Evolutionary conservation across 2,797 vertebrate genomes (phyloP), one percentile per base, ranked within the genome.

Genomic region (Valencia hispanica): DNA sequence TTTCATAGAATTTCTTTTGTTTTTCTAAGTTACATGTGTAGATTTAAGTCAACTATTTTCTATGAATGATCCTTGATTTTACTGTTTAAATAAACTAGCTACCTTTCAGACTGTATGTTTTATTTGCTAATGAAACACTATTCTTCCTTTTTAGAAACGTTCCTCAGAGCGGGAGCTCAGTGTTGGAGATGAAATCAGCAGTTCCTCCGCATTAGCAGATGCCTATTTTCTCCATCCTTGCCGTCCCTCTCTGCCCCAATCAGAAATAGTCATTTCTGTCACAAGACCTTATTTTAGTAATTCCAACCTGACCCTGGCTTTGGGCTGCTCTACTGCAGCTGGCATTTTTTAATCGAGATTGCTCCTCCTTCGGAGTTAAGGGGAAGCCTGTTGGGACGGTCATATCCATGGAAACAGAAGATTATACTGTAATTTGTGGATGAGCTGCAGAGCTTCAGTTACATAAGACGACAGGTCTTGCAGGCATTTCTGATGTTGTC

Each of bases 361-460:
- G 70, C 77, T 88, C 84, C 88, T 91, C 80, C 80, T 85, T 83
- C 78, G 68, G 82, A 88, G 81, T 72, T 81, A 84, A 84, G 80
- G 82, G 78, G 81, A 87, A 86, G 88, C 76, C 89, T 75, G 47
- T 72, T 81, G 92, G 91, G 94, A 91, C 79, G 63, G 81, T 51
- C 30, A 88, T 94, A 88, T 91, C 93, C 91, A 94, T 93, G 65
- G 92, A 86, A 93, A 94, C 93, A 81, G 87, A 93, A 91, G 86
- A 93, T 92, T 90, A 92, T 90, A 32, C 51, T 61, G 72, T 79
- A 74, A 86, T 92, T 90, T 87, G 88, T 84, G 86, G 86, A 86
- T 83, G 88, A 86, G 87, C 84, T 77, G 81, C 57, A 50, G 85
- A 88, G 89, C 80, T 70, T 80, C 30, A 2, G 89, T 94, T 93